Evolutionary conservation across 2,888 invertebrate genomes (phyloP), one percentile per base, ranked within the genome.

Genomic region (Drosophila anomalipes): DNA sequence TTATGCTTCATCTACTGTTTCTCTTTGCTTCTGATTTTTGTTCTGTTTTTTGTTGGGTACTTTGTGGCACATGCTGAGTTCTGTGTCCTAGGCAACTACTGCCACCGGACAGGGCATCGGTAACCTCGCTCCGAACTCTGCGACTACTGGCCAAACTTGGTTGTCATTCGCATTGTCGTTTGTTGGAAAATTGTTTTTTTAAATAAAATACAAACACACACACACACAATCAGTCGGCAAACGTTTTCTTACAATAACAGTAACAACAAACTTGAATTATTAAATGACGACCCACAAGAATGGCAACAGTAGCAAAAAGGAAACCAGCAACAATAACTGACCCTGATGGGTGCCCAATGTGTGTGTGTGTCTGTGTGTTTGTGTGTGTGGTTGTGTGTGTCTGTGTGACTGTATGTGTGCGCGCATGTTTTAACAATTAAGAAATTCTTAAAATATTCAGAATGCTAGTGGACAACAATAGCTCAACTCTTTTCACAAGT

Each of bases 1-100:
- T 85, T 83, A 79, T 88, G 85, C 85, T 81, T 88, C 85, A 85
- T 85, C 86, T 88, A 86, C 79, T 81, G 79, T 74, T 88, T 81
- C 67, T 73, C 54, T 72, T 80, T 78, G 68, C 69, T 69, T 79
- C 51, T 61, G 72, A 70, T 71, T 77, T 79, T 63, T 62, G 68
- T 52, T 67, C 33, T 54, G 54, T 62, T 70, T 65, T 70, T 67
- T 76, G 56, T 70, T 37, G 68, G 64, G 66, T 62, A 84, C 88
- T 83, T 89, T 80, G 74, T 59, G 90, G 86, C 87, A 88, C 90
- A 89, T 87, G 87, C 88, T 82, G 90, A 52, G 77, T 66, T 62
- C 73, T 32, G 56, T 77, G 70, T 59, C 53, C 77, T 64, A 70
- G 82, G 56, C 72, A 73, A 76, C 32, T 26, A 76, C 62, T 56